Base-by-base conservation (phyloP, 2,113 vertebrate species). In the Engraulis encrasicolus region DNA sequence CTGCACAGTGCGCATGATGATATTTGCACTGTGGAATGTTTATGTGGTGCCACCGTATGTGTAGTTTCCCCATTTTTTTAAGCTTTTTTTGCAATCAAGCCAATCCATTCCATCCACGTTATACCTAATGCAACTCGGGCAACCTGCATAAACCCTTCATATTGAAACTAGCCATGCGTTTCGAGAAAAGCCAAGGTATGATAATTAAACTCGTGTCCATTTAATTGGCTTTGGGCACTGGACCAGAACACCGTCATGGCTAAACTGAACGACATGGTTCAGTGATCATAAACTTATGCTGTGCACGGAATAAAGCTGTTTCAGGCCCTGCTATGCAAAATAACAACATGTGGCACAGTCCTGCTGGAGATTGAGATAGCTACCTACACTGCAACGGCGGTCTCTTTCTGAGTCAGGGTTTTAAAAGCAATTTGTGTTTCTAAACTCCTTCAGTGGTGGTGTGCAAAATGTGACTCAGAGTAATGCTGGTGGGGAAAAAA, bases 141-240 rank as follows among this genome's bases (percentile, higher is more conserved):
- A 36, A 74, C 66, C 66, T 34, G 66, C 17, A 34, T 36, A 74
- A 27, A 74, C 38, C 12, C 37, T 36, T n/a, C 40, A 19, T 40
- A 78, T 61, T 40, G 2, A 15, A 83, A 19, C 40, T 27, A 17
- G 19, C 36, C 87, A 80, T 85, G 85, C 82, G 58, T 37, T 77
- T 52, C 84, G 15, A 83, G 54, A 6, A 77, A n/a, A 36, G 50
- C 37, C 40, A 38, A 74, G 66, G 79, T 82, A 50, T 85, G 82
- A 89, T 89, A 78, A 88, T 88, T 86, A 86, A 86, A 88, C 50
- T 58, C 1, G 0, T 79, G 84, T 89, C 85, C 80, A 79, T 81
- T 86, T 82, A 85, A 89, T 87, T 87, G 84, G 79, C 79, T 88
- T 84, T 85, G 85, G 83, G 40, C 61, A 78, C 50, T 11, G 12